Percentiles rank a stretch among this genome's conserved stretches.
Evolutionary conservation across 2,113 vertebrate species (phyloP).

Genomic region (Tupaia tana): DNA sequence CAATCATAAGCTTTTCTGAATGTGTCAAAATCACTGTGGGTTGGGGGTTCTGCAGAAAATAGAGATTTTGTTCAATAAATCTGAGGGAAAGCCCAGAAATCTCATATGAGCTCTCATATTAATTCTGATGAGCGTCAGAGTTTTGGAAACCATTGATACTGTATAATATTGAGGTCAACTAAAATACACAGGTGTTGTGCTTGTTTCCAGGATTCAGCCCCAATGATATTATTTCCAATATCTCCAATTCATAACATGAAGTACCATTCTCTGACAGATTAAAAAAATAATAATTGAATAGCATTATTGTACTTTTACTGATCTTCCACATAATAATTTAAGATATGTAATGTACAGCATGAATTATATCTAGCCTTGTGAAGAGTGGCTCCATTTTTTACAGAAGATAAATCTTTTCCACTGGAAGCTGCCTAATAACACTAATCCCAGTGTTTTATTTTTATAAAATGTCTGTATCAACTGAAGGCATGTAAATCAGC

Average conservation of each 20-base stretch:
- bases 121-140: not conserved
- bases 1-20: not conserved
- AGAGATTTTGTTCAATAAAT: conserved; percentile 33
- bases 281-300: conserved; percentile 53
- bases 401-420: conserved; percentile 47
- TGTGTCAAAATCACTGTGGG: not conserved
- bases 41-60: not conserved
- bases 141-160: not conserved
- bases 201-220: not conserved
- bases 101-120: not conserved
- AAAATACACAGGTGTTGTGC: not conserved
- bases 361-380: conserved; percentile 31
- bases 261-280: not conserved
- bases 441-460: conserved; percentile 59
- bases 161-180: not conserved
- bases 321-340: conserved; percentile 52
- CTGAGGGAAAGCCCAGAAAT: not conserved
- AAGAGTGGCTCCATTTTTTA: conserved; percentile 50
- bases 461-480: conserved; percentile 26
- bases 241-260: not conserved
- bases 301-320: conserved; percentile 38
- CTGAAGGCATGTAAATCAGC: conserved; percentile 20
- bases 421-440: conserved; percentile 38
- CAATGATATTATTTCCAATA: not conserved
- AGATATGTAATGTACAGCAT: not conserved